Conservation (phyloP, 2,113 vertebrate species). For the Illadopsis cleaveri region DNA sequence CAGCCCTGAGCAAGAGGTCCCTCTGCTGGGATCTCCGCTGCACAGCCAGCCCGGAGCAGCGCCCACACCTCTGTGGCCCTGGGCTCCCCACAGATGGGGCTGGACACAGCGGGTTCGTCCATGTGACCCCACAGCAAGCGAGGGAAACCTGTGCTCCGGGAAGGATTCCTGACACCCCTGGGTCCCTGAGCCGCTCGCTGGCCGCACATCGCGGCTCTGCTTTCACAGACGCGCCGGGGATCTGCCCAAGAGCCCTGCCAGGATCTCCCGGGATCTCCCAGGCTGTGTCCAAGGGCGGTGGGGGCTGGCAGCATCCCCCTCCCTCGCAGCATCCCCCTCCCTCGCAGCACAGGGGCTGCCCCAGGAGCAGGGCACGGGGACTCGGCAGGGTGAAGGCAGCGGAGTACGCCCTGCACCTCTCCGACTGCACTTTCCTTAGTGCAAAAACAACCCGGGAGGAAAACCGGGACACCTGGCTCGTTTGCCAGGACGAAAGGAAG, state of each 20-base stretch:
- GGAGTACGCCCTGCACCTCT: accelerated
- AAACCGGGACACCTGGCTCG: neutral
- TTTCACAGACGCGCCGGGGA: accelerated
- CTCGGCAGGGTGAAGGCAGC: neutral
- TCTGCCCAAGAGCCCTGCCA: neutral
- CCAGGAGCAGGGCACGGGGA: accelerated
- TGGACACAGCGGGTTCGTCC: accelerated
- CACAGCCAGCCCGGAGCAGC: neutral
- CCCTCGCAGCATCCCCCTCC: neutral
- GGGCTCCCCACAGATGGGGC: accelerated
- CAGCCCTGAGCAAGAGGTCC: slow-evolving; percentile 45
- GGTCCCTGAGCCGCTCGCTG: accelerated
- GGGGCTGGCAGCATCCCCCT: neutral
- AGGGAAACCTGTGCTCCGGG: neutral
- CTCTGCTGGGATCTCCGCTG: slow-evolving; percentile 35
- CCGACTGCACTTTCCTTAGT: accelerated
- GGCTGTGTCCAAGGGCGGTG: accelerated
- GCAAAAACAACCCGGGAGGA: neutral
- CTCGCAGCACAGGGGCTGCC: neutral
- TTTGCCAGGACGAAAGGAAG: neutral
- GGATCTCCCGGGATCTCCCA: neutral
- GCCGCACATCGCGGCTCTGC: neutral
- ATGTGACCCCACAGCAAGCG: accelerated
- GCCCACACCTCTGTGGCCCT: accelerated
- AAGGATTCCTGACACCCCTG: neutral